Conservation (phyloP, 2,113 vertebrate genomes). For the Chauna torquata region DNA sequence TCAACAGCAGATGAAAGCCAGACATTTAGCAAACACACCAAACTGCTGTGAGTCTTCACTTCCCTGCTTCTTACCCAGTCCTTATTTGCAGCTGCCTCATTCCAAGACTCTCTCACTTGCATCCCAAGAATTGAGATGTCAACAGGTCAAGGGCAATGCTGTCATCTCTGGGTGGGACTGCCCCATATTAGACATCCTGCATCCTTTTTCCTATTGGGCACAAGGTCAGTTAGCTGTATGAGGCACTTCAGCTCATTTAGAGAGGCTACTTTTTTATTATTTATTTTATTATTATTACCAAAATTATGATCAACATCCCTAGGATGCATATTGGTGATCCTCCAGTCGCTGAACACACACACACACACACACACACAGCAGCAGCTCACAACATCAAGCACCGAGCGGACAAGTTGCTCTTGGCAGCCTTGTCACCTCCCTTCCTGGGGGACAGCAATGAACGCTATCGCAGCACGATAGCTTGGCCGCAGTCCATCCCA, state of each 20-base stretch:
- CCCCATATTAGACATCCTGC: fast-evolving
- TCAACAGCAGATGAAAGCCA: conserved; percentile 8
- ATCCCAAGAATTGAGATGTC: background rate
- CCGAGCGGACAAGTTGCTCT: background rate
- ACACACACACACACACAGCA: background rate
- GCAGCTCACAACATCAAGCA: background rate
- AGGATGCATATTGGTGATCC: background rate
- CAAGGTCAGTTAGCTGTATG: background rate
- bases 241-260: background rate
- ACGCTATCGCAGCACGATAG: fast-evolving
- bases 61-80: background rate
- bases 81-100: background rate
- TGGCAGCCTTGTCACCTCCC: background rate
- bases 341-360: background rate
- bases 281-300: background rate
- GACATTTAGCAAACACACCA: background rate
- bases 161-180: background rate
- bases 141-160: background rate
- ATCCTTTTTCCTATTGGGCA: background rate
- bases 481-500: background rate
- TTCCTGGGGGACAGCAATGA: background rate
- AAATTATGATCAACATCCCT: background rate
- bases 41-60: background rate
- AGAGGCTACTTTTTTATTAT: background rate
- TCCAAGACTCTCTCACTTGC: background rate